Conservation (phyloP, 30 jellyfish, hydroid and myxozoan genomes). For the Hydra vulgaris region DNA sequence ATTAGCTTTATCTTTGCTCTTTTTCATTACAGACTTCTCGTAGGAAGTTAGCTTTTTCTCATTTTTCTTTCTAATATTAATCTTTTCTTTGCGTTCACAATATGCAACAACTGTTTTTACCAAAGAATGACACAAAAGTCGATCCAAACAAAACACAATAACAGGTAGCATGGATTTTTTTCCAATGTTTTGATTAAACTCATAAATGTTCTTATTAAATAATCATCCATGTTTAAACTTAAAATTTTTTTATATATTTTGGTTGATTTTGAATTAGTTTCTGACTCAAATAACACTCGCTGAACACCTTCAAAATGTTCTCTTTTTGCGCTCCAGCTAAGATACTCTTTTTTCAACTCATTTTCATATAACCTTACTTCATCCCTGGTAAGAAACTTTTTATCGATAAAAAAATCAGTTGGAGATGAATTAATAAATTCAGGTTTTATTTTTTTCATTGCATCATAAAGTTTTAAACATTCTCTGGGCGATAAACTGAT, state of each 20-base stretch:
- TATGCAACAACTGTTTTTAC: not conserved
- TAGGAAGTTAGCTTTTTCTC: not conserved
- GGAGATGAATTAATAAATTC: constrained; percentile 3
- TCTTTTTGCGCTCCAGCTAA: constrained; percentile 2
- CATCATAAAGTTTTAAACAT: constrained; percentile 1
- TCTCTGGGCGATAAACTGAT: constrained; percentile 13
- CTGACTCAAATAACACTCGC: no score
- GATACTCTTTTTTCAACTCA: constrained; percentile 10
- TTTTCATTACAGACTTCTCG: not conserved
- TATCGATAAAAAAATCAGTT: not conserved
- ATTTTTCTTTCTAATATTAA: not conserved
- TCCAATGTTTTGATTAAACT: not conserved
- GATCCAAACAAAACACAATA: constrained; percentile 21
- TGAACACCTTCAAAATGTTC: not conserved
- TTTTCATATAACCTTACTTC: constrained; percentile 8
- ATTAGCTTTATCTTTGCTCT: not conserved
- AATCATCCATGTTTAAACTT: not conserved
- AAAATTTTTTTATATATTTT: no score
- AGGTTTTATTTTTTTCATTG: constrained; percentile 1
- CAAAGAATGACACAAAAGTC: not conserved
- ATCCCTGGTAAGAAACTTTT: not conserved
- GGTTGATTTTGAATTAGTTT: no score
- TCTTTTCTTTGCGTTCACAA: not conserved
- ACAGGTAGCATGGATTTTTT: constrained; percentile 12
- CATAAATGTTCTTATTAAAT: not conserved